Evolutionary conservation across 23 tunicate species (phyloP), one percentile per base, ranked within the genome.

Genomic region (Ciona savignyi): DNA sequence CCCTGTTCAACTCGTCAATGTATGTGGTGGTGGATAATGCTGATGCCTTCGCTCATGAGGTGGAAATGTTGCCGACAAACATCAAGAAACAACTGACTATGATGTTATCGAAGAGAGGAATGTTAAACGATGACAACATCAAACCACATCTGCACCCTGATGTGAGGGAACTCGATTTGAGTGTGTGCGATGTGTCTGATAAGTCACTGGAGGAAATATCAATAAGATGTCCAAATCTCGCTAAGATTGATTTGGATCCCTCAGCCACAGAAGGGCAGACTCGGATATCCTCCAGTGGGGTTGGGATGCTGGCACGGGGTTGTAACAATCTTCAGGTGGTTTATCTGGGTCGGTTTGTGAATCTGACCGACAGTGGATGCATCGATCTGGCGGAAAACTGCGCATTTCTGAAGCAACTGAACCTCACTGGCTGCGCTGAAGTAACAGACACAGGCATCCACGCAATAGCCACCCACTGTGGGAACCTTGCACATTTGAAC

Each of bases 201-300:
- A 21, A 35, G 23, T 51, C 71, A 2, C 34, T 88, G 23, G 22
- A 27, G 35, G 71, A n/a, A 29, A 66, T 88, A 3, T 48, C 96
- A 6, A 29, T 26, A 22, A 30, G 49, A 6, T 81, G 96, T 35
- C 34, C 33, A 22, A 51, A 51, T n/a, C 75, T 88, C 27, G 31
- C 23, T 20, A 88, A 81, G 81, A 66, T 88, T 27, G 96, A 88
- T 65, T 73, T 88, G 34, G 81, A 88, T 67, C n/a, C n/a, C n/a
- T n/a, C n/a, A n/a, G 74, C 96, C 1, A 34, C 80, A 26, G 81
- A 88, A 61, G 83, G 81, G 22, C 62, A 86, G 60, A 56, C 67
- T 1, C 61, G 30, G 23, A 67, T 82, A 6, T 65, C 96, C 0
- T 29, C 79, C 29, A 64, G 21, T 1, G 96, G 96, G 1, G 68